Base-by-base conservation (phyloP, 2,797 vertebrate genomes). In the Halcyon chelicuti region DNA sequence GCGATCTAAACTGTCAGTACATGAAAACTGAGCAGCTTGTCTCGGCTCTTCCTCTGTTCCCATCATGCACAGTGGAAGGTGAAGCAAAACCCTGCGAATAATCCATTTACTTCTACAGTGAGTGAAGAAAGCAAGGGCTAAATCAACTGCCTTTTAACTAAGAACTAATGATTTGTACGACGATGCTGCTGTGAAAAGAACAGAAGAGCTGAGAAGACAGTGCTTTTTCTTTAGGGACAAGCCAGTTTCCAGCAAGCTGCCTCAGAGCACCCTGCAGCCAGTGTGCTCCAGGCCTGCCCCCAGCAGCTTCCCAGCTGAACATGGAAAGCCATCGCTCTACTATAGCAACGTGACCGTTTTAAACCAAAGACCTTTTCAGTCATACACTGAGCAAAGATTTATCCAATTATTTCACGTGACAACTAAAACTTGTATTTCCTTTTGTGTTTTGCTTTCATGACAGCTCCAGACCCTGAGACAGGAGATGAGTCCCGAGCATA, bases 261-360 rank as follows among this genome's bases (percentile, higher is more conserved):
- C 55, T 31, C 72, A 11, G 23, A 16, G 23, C 39, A 37, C 39
- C 39, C 49, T 73, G 22, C 54, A 44, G 74, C 15, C n/a, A 26
- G 88, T 14, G 7, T 0, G 15, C 68, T 16, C 19, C 4, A 60
- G 22, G 52, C 47, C 47, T 35, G 47, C 31, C 0, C 0, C 44
- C 12, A 26, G 46, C 57, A 60, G 35, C 9, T 61, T 61, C 35
- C 46, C 77, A 51, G 40, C 28, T 51, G n/a, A 85, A 44, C 26
- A 1, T 3, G 4, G 80, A 55, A 33, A 62, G 42, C 5, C 12
- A 18, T 61, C 37, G 61, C 28, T 54, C 23, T 37, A 8, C 61
- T 28, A 7, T 1, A 51, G 25, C 7, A 31, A 60, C 2, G 9
- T 13, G 7, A 55, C 37, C 25, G 14, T 51, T 37, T 65, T 57